Evolutionary conservation across 2,888 invertebrate genomes (phyloP).

Genomic region (Amphipyra tragopoginis): DNA sequence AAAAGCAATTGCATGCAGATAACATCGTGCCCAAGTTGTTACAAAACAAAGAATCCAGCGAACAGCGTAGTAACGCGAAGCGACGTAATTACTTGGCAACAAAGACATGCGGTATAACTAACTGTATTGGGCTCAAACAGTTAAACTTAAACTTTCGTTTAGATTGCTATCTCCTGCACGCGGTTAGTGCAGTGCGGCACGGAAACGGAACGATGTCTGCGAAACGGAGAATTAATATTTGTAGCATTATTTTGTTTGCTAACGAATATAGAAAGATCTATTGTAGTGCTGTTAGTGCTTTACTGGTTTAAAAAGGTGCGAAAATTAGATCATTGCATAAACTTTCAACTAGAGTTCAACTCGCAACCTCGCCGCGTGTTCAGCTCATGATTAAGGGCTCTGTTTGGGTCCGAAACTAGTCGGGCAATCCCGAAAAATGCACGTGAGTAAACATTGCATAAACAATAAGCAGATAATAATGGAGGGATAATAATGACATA

Average conservation of each 20-base stretch:
- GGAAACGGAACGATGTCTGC: conserved; percentile 18
- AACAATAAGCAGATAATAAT: too few species aligned
- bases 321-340: too few species aligned
- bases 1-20: conserved; percentile 47
- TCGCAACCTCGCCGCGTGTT: too few species aligned
- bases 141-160: conserved; percentile 56
- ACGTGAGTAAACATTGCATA: too few species aligned
- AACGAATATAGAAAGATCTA: neutral
- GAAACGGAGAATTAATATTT: neutral
- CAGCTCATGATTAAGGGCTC: too few species aligned
- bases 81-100: conserved; percentile 56
- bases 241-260: conserved; percentile 3
- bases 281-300: neutral
- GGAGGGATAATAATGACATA: too few species aligned
- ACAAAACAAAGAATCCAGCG: conserved; percentile 33
- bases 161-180: conserved; percentile 52
- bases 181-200: conserved; percentile 50
- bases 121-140: conserved; percentile 38
- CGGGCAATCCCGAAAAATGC: too few species aligned
- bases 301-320: too few species aligned
- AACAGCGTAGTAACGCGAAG: conserved; percentile 33
- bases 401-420: too few species aligned
- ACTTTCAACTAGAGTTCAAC: too few species aligned
- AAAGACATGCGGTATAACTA: conserved; percentile 47
- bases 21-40: conserved; percentile 41